Base-by-base conservation (phyloP, 1,140 invertebrate genomes). In the Drosophila hydei region DNA sequence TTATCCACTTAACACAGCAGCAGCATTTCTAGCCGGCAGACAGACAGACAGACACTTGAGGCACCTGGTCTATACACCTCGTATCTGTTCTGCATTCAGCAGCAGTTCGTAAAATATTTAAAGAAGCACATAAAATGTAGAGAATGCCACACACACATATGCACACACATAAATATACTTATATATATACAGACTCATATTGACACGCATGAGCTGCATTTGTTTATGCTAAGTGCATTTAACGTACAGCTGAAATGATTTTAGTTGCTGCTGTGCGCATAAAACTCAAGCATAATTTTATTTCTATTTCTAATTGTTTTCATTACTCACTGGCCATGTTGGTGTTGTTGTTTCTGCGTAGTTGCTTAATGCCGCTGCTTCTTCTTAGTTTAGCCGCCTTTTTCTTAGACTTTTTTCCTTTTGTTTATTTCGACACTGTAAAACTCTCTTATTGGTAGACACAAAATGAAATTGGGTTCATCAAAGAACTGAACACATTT, bases 261-360 rank as follows among this genome's bases (percentile, higher is more conserved):
- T 64, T 51, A 18, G 21, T n/a, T 51, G 27, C 47, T 59, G 52
- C 43, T 38, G 18, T 3, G 61, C 27, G 14, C 11, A 52, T 55
- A 33, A 65, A 70, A 45, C 43, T 18, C 1, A 47, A 43, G 69
- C 61, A 74, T 67, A 45, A 36, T 72, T 75, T 62, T 59, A 42
- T 47, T 58, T 36, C 12, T 55, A 19, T 62, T 60, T 51, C 25
- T 55, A 47, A 45, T 62, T 58, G 36, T 47, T 74, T 47, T 75
- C 75, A 75, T 87, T 88, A 88, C 87, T 89, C 70, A 89, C 87
- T 89, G 80, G 87, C 87, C 87, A 89, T 89, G 75, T 71, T 89
- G 69, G 6, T 64, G 64, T 51, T 79, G 68, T 61, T 84, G 63
- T 51, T 70, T 60, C 45, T 55, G 48, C n/a, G 14, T 68, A 51